phyloP scores from a whole-genome alignment of 64 coral and sea anemone genomes.

The Porites australiensis region DNA sequence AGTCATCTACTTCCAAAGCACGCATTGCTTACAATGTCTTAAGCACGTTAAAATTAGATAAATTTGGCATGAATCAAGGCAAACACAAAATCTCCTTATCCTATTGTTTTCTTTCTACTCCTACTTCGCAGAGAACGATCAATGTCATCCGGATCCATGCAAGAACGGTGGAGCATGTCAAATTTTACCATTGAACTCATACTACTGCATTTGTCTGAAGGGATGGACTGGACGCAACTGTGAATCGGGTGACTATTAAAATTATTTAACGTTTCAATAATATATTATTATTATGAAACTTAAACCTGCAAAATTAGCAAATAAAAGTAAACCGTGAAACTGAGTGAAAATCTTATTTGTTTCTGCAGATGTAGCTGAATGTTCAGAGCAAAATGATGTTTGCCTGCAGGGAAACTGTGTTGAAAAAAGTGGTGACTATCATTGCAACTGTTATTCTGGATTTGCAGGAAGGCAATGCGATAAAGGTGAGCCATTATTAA shows the following conservation, averaged over 20 bases:
- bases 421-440: neutral
- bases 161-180: neutral
- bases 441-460: neutral
- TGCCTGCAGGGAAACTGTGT: neutral
- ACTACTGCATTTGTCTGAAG: neutral
- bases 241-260: neutral
- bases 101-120: no score
- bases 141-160: neutral
- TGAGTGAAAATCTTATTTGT: neutral
- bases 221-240: constrained; percentile 31
- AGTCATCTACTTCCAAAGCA: no score
- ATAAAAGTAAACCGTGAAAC: no score
- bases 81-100: no score
- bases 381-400: neutral
- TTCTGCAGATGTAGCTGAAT: neutral
- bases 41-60: no score
- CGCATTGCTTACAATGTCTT: no score
- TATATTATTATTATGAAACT: no score
- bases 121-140: neutral
- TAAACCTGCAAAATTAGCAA: no score
- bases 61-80: no score
- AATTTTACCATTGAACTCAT: neutral
- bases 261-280: no score
- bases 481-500: neutral
- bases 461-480: constrained; percentile 19